Base-by-base conservation (phyloP, 2,797 vertebrate genomes). In the Taeniopygia guttata region DNA sequence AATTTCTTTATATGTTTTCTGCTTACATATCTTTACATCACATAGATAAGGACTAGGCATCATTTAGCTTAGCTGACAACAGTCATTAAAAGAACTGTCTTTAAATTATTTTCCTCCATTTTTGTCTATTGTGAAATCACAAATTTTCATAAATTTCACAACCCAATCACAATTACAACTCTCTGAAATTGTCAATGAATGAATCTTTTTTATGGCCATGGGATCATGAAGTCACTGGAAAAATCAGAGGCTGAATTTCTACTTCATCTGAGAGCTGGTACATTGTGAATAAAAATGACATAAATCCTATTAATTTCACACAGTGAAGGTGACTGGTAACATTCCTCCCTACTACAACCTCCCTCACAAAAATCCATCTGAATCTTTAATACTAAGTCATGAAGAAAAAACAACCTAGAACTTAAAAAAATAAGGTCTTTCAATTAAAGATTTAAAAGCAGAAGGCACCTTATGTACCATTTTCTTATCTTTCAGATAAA, bases 401-500 rank as follows among this genome's bases (percentile, higher is more conserved):
- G 48, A 72, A 80, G 80, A 87, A 94, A 95, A 92, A 95, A 93
- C 90, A 89, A 85, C 89, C 40, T 82, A 92, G 64, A 95, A 96
- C 90, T 95, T 94, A 30, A 88, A 92, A 93, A 93, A 90, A 66
- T 78, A 93, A 94, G 58, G 88, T 84, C 40, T 93, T 97, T 93
- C 93, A 97, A 95, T 96, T 95, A 97, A 95, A 19, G 36, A 92
- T 93, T 96, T 94, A 91, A 93, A 94, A 95, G 40, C 64, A 79
- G 95, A 94, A 96, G 85, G 90, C 94, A 96, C 73, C 93, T 95
- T 93, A 96, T 86, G 74, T 84, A 95, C 87, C 68, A 95, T 96
- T 89, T 91, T 20, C 90, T 97, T 97, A 97, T 97, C 97, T 97
- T 93, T 88, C 83, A 95, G 96, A 97, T 97, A 97, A 97, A 95